Conservation (phyloP, 1,140 invertebrate genomes). For the Drosophila ironensis region DNA sequence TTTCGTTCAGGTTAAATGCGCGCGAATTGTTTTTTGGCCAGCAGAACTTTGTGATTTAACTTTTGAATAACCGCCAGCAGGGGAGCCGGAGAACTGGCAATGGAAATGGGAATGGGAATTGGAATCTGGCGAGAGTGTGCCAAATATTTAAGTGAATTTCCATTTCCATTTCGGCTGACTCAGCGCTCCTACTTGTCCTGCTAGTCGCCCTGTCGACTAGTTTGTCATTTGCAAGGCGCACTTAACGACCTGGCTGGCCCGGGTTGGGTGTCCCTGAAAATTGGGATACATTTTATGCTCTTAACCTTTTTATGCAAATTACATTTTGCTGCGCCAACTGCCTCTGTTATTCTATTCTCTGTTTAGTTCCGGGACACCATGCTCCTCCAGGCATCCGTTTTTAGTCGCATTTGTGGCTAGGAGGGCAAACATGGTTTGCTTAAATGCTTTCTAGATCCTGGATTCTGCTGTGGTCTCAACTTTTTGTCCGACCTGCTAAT, state of each 20-base stretch:
- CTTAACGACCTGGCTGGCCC: slow-evolving; percentile 45
- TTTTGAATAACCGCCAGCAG: slow-evolving; percentile 64
- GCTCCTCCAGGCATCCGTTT: neutral
- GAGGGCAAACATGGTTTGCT: slow-evolving; percentile 46
- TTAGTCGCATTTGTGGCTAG: slow-evolving; percentile 62
- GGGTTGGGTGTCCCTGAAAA: slow-evolving; percentile 33
- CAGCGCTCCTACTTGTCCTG: slow-evolving; percentile 18
- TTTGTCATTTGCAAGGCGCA: slow-evolving; percentile 47
- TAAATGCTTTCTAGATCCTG: slow-evolving; percentile 14
- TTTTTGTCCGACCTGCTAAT: slow-evolving; percentile 54
- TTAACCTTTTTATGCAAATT: slow-evolving; percentile 79
- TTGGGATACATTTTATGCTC: slow-evolving; percentile 62
- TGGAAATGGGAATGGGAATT: neutral
- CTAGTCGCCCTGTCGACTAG: slow-evolving; percentile 35
- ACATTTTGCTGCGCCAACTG: slow-evolving; percentile 15
- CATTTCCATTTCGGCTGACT: slow-evolving; percentile 39
- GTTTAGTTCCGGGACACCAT: neutral
- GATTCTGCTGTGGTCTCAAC: slow-evolving; percentile 17
- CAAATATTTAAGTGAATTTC: slow-evolving; percentile 70
- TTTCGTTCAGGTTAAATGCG: slow-evolving; percentile 77
- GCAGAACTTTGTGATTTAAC: slow-evolving; percentile 74
- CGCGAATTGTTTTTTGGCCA: slow-evolving; percentile 75
- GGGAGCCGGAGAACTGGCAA: too few relatives aligned
- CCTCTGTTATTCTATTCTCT: neutral
- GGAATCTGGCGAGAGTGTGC: slow-evolving; percentile 38